phyloP scores from a whole-genome alignment of 2,888 invertebrate species.

The Iphiclides podalirius region DNA sequence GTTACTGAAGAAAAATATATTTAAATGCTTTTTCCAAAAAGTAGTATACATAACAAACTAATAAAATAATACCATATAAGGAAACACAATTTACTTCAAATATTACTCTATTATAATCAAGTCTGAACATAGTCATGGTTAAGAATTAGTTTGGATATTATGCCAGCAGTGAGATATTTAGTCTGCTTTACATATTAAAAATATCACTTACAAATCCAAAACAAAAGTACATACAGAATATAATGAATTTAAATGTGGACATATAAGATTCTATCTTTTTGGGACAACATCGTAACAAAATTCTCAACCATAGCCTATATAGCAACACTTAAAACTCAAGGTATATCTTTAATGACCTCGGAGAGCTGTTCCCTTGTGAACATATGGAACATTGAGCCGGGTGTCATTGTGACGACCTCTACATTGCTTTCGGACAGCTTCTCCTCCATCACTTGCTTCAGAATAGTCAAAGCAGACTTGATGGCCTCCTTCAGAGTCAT shows the following conservation, averaged over 20 bases:
- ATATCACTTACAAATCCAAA: no score
- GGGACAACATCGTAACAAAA: background rate
- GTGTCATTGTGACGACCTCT: constrained; percentile 97
- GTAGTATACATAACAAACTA: background rate
- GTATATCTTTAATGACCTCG: constrained; percentile 89
- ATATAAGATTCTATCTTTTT: no score
- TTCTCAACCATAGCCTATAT: constrained; percentile 26
- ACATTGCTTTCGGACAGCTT: constrained; percentile 98
- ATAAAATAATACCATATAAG: background rate
- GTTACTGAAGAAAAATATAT: no score
- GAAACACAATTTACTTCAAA: constrained; percentile 57
- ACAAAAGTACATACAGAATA: no score
- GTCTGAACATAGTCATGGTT: constrained; percentile 13
- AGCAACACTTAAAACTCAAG: constrained; percentile 57
- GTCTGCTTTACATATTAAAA: no score
- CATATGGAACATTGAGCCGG: constrained; percentile 91
- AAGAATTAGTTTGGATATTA: background rate
- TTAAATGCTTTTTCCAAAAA: background rate
- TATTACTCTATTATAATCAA: constrained; percentile 43
- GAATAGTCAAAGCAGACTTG: constrained; percentile 92
- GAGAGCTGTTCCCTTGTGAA: constrained; percentile 94
- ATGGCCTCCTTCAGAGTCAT: constrained; percentile 97
- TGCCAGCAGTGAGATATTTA: no score
- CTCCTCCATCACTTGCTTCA: constrained; percentile 99
- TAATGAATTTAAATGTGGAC: no score